Percentiles rank a stretch among this genome's conserved stretches.
phyloP scores from a whole-genome alignment of 2,888 invertebrate genomes.

The Diploptera punctata region DNA sequence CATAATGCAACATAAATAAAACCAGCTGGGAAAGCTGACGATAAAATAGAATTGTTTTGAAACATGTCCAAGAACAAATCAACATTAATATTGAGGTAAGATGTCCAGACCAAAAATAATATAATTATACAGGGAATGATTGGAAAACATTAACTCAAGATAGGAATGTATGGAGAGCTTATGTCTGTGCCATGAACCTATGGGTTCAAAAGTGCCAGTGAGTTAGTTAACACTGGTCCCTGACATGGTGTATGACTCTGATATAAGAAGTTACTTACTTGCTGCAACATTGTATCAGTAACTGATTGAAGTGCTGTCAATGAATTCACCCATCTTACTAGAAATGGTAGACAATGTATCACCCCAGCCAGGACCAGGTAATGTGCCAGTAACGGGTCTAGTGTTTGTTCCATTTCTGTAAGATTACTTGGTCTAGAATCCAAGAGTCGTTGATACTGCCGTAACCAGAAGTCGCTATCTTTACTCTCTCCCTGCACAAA shows the following conservation, averaged over 20 bases:
- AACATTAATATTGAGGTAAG: too few relatives aligned
- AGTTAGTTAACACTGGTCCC: too few relatives aligned
- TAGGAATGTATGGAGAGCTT: too few relatives aligned
- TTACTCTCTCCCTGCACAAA: conserved; percentile 42
- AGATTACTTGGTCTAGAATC: conserved; percentile 75
- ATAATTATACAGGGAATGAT: too few relatives aligned
- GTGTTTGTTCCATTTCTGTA: conserved; percentile 64
- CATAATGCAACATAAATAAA: too few relatives aligned
- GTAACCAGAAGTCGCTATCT: conserved; percentile 68
- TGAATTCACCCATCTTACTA: conserved; percentile 66
- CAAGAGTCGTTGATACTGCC: conserved; percentile 83
- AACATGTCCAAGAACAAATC: too few relatives aligned
- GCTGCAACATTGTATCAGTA: conserved; percentile 34
- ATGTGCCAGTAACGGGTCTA: conserved; percentile 73
- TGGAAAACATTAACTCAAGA: too few relatives aligned
- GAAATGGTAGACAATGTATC: conserved; percentile 77
- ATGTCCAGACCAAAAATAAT: too few relatives aligned
- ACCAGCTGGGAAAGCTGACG: too few relatives aligned
- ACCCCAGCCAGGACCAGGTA: conserved; percentile 74
- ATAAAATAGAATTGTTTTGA: too few relatives aligned
- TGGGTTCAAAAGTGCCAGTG: too few relatives aligned
- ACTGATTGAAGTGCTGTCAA: conserved; percentile 54
- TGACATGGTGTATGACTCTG: not conserved
- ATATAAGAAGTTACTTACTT: conserved; percentile 35
- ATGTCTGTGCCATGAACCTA: too few relatives aligned